Conservation (phyloP, 2,888 invertebrate genomes). For the Monochamus alternatus region DNA sequence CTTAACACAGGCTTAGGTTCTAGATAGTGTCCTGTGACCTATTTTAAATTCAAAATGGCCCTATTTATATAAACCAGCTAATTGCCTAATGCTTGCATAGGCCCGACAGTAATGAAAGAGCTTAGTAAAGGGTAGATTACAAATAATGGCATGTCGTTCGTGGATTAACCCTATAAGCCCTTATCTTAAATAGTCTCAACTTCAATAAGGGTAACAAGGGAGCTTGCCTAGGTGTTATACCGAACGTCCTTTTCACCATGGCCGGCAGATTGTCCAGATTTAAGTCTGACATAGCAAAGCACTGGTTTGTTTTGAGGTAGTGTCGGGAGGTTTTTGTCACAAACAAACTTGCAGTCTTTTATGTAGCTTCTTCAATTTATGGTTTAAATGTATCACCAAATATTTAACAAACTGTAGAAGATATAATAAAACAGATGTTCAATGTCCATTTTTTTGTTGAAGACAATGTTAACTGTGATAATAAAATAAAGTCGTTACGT, state of each 20-base stretch:
- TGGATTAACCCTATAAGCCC: conserved; percentile 3
- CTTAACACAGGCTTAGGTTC: no score
- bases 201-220: neutral
- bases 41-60: neutral
- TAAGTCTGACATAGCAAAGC: neutral
- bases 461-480: conserved; percentile 34
- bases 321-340: neutral
- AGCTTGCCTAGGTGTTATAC: neutral
- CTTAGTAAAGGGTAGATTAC: conserved; percentile 1
- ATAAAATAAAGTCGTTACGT: conserved; percentile 36
- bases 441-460: conserved; percentile 28
- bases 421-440: conserved; percentile 20
- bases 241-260: neutral
- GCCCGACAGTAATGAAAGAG: neutral
- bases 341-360: neutral
- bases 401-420: conserved; percentile 21
- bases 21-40: no score
- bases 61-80: conserved; percentile 6
- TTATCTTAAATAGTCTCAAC: neutral
- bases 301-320: neutral
- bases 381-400: conserved; percentile 20
- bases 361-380: conserved; percentile 25
- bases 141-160: conserved; percentile 2
- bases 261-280: neutral
- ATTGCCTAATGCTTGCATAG: neutral